Conservation (phyloP, 2,888 invertebrate species). For the Caenorhabditis angaria region DNA sequence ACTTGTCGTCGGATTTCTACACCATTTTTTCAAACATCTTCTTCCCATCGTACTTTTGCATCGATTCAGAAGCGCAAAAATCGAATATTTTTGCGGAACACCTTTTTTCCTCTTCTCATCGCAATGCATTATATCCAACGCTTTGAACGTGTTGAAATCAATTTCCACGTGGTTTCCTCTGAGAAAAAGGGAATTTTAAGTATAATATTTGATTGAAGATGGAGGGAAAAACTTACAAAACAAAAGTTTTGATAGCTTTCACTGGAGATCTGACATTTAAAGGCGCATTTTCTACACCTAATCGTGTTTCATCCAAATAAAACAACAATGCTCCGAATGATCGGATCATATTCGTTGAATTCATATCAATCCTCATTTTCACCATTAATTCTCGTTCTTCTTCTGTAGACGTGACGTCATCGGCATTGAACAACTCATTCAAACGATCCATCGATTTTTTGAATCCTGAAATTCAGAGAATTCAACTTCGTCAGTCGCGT, state of each 20-base stretch:
- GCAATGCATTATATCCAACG: constrained; percentile 80
- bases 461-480: background rate
- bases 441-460: constrained; percentile 18
- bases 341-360: constrained; percentile 48
- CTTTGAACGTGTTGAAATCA: constrained; percentile 74
- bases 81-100: constrained; percentile 11
- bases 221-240: constrained; percentile 26
- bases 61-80: constrained; percentile 77
- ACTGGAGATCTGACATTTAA: constrained; percentile 53
- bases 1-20: constrained; percentile 81
- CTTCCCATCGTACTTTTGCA: constrained; percentile 81
- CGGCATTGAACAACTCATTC: constrained; percentile 17
- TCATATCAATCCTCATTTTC: constrained; percentile 28
- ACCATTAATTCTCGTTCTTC: constrained; percentile 23
- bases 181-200: constrained; percentile 18
- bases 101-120: constrained; percentile 28
- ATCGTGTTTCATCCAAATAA: constrained; percentile 61
- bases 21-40: constrained; percentile 76
- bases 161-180: constrained; percentile 66
- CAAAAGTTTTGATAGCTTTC: constrained; percentile 50
- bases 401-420: constrained; percentile 11
- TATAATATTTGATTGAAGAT: background rate
- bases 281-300: constrained; percentile 64
- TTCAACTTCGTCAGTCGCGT: too few relatives aligned
- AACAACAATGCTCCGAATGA: constrained; percentile 66